Percentiles rank a stretch among this genome's conserved stretches.
Evolutionary conservation across 1,140 invertebrate species (phyloP).

Genomic region (Drosophila suzukii): DNA sequence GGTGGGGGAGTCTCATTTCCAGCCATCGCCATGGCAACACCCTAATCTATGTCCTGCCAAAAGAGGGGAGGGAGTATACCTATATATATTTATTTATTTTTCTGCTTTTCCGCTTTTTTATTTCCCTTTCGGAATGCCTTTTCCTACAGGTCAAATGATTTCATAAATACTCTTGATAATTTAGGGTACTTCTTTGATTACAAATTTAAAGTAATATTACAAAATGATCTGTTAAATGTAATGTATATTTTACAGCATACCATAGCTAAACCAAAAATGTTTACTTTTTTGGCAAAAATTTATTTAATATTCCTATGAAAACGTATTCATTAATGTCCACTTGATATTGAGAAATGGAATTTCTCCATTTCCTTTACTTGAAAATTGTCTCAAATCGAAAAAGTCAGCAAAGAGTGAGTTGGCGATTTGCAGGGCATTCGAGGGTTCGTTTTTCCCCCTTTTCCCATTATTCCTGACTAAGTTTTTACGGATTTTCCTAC

Average conservation of each 20-base stretch:
- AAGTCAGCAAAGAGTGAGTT: background rate
- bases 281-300: no score
- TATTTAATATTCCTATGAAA: no score
- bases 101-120: slow-evolving; percentile 21
- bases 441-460: background rate
- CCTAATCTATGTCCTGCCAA: slow-evolving; percentile 69
- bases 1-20: slow-evolving; percentile 22
- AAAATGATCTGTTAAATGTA: no score
- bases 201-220: background rate
- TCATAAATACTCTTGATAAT: no score
- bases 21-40: slow-evolving; percentile 62
- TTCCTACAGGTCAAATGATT: no score
- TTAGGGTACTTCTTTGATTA: no score
- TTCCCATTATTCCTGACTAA: slow-evolving; percentile 13
- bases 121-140: slow-evolving; percentile 17
- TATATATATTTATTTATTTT: slow-evolving; percentile 50
- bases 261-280: no score
- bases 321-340: no score
- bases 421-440: background rate
- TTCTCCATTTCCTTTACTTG: no score
- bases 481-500: slow-evolving; percentile 15
- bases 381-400: no score
- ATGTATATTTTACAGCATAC: no score
- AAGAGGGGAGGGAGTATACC: slow-evolving; percentile 53
- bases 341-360: no score